A percentile compares a stretch with the other conserved stretches of the same genome.
Conservation (phyloP, 2,797 vertebrate genomes). For the Muraenolepis orangiensis region DNA sequence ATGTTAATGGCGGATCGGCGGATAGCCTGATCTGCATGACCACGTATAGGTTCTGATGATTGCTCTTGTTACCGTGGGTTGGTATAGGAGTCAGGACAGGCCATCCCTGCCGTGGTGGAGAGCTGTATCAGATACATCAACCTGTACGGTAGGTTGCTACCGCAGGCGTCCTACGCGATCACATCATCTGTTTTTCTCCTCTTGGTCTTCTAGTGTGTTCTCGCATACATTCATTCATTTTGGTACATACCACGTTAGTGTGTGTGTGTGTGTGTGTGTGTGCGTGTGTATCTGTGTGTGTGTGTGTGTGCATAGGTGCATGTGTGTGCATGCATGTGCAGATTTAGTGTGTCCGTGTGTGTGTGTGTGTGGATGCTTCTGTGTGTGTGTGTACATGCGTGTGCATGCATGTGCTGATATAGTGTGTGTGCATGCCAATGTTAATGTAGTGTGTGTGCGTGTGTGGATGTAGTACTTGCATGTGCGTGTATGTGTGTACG, state of each 20-base stretch:
- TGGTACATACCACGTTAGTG: neutral
- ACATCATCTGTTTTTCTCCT: neutral
- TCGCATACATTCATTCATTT: neutral
- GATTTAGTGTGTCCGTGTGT: neutral
- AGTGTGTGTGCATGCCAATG: neutral
- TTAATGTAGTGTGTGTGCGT: no score
- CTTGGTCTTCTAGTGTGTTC: neutral
- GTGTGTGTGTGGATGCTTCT: neutral
- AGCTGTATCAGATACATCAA: slow-evolving; percentile 98
- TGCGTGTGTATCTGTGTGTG: neutral
- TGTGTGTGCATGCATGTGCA: neutral
- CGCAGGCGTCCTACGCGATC: neutral
- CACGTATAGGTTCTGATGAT: slow-evolving; percentile 2
- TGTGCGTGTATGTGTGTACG: no score
- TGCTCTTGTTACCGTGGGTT: slow-evolving; percentile 5
- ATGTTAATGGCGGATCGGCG: slow-evolving; percentile 6
- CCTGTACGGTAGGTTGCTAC: slow-evolving; percentile 83
- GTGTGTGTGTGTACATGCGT: neutral
- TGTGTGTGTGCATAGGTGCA: neutral
- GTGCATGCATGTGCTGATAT: neutral
- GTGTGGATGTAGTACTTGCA: no score
- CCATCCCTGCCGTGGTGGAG: slow-evolving; percentile 94
- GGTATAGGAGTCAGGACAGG: slow-evolving; percentile 89
- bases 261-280: neutral
- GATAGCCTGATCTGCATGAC: slow-evolving; percentile 26